Evolutionary conservation across 2,113 vertebrate genomes (phyloP).

Genomic region (Sinocyclocheilus anshuiensis): DNA sequence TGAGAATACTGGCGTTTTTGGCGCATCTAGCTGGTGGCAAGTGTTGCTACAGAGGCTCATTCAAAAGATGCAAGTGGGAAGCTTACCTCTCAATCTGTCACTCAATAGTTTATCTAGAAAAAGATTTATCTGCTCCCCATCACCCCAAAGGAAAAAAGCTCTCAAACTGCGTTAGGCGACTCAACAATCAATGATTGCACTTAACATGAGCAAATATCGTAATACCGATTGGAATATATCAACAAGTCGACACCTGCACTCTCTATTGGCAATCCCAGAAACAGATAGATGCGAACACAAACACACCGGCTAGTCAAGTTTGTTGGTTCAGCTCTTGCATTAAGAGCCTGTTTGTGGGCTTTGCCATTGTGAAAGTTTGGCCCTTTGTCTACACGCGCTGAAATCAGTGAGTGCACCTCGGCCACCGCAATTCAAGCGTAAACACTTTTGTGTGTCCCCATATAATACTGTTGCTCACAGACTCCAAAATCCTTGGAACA

Average conservation of each 20-base stretch:
- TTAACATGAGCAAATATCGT: conserved; percentile 61
- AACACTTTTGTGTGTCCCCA: conserved; percentile 96
- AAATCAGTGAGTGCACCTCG: conserved; percentile 96
- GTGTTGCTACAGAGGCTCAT: conserved; percentile 24
- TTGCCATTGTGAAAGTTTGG: conserved; percentile 80
- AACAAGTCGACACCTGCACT: conserved; percentile 65
- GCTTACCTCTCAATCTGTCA: neutral
- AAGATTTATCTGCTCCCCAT: neutral
- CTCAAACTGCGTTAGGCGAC: conserved; percentile 10
- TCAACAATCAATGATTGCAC: conserved; percentile 47
- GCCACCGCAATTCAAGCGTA: conserved; percentile 99
- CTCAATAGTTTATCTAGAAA: conserved; percentile 28
- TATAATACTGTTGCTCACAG: conserved; percentile 95
- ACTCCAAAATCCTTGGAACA: conserved; percentile 98
- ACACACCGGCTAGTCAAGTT: conserved; percentile 72
- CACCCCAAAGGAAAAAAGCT: neutral
- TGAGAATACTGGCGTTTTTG: conserved; percentile 1
- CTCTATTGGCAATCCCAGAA: conserved; percentile 16
- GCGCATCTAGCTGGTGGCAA: conserved; percentile 23
- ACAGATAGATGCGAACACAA: conserved; percentile 44
- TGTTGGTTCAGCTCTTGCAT: conserved; percentile 81
- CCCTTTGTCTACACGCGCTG: conserved; percentile 90
- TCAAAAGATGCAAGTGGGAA: conserved; percentile 3
- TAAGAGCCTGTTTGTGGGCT: conserved; percentile 86
- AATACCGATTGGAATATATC: conserved; percentile 65